These are phyloP conservation scores for Catagonus wagneri DNA, from an alignment of 2,113 vertebrate species.

Conservation along the genomic window DNA sequence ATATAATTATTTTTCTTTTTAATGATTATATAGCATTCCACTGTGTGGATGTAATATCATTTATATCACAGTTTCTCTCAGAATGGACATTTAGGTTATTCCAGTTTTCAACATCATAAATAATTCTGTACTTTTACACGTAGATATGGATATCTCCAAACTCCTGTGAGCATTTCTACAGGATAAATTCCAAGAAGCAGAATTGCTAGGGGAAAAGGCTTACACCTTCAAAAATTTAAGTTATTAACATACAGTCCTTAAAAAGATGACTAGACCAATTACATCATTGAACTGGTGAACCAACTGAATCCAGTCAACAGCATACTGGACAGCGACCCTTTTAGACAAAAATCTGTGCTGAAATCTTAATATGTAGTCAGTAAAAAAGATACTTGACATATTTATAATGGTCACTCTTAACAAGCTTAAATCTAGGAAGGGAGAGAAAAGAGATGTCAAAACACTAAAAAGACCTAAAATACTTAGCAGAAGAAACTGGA, in stretches of 20 bases:
- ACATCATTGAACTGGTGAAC: not conserved
- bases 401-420: not conserved
- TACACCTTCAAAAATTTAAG: not conserved
- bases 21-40: not conserved
- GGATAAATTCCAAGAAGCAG: slow-evolving; percentile 9
- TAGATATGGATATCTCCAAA: not conserved
- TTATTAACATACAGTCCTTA: not conserved
- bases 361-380: not conserved
- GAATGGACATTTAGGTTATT: not conserved
- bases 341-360: not conserved
- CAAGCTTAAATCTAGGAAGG: not conserved
- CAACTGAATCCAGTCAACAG: not conserved
- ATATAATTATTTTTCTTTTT: slow-evolving; percentile 3
- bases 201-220: not conserved
- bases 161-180: not conserved
- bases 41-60: not conserved
- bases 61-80: not conserved
- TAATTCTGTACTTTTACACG: not conserved
- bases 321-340: not conserved
- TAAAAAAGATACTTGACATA: not conserved
- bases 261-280: not conserved
- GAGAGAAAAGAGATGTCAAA: not conserved
- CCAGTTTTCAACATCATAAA: not conserved
- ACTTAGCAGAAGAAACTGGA: not conserved
- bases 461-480: not conserved